Evolutionary conservation across 2,797 vertebrate species (phyloP).

Genomic region (Cossypha caffra): DNA sequence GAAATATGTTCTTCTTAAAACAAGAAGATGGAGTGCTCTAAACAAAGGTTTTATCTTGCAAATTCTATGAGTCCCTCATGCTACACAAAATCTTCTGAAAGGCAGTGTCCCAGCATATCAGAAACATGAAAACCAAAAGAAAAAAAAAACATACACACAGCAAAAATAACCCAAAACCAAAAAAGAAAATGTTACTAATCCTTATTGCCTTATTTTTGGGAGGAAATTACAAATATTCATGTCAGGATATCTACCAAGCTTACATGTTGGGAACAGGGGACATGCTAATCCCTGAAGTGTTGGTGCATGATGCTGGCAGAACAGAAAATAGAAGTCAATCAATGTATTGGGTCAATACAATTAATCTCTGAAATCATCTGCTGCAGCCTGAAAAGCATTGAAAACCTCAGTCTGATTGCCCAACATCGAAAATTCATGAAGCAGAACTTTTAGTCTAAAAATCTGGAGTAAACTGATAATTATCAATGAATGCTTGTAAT

Average conservation of each 20-base stretch:
- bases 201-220: accelerated
- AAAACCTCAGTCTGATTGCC: accelerated
- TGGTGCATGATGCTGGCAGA: neutral
- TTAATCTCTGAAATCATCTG: neutral
- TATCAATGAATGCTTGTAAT: neutral
- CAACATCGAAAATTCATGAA: neutral
- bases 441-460: neutral
- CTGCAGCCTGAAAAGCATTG: neutral
- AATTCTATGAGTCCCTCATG: neutral
- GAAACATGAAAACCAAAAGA: neutral
- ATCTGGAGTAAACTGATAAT: neutral
- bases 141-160: neutral
- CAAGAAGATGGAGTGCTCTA: neutral
- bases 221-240: neutral
- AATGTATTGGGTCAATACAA: neutral
- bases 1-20: neutral
- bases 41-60: neutral
- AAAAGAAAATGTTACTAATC: neutral
- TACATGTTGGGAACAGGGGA: accelerated
- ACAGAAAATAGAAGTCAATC: neutral
- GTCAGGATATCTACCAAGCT: neutral
- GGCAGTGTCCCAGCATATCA: neutral
- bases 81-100: neutral
- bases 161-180: neutral
- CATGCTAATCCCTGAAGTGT: accelerated